phyloP scores from a whole-genome alignment of 2,888 invertebrate species.

The Drosophila subsilvestris region DNA sequence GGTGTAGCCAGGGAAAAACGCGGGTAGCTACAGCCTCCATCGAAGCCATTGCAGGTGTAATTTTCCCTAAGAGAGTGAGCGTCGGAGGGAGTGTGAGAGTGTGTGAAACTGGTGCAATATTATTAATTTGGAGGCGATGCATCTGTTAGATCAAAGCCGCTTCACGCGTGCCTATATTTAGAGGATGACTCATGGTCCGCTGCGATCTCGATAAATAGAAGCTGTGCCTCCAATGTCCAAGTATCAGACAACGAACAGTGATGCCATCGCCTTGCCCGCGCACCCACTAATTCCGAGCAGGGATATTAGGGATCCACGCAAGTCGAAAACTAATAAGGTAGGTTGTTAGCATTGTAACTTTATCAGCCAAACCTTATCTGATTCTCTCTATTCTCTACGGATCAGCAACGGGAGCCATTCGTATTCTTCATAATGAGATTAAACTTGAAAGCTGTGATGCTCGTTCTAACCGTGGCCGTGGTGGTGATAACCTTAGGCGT shows the following conservation, averaged over 20 bases:
- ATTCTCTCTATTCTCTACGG: constrained; percentile 16
- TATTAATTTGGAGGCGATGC: constrained; percentile 27
- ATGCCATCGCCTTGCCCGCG: constrained; percentile 16
- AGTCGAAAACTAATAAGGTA: constrained; percentile 54
- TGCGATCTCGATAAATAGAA: background rate
- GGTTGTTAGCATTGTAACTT: constrained; percentile 1
- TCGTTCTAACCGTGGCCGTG: constrained; percentile 87
- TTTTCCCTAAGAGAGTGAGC: constrained; percentile 10
- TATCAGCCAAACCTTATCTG: background rate
- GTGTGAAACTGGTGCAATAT: constrained; percentile 11
- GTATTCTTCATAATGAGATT: constrained; percentile 89
- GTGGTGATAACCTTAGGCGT: constrained; percentile 89
- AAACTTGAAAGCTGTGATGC: constrained; percentile 90
- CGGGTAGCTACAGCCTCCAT: constrained; percentile 11
- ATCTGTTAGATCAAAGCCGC: constrained; percentile 17
- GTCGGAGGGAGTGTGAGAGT: background rate
- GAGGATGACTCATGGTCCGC: constrained; percentile 55
- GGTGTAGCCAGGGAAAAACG: background rate
- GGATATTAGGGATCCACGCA: constrained; percentile 28
- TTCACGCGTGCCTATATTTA: constrained; percentile 49
- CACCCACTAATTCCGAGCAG: constrained; percentile 14
- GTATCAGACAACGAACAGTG: constrained; percentile 24
- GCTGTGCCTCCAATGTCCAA: constrained; percentile 56
- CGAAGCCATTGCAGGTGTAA: constrained; percentile 10
- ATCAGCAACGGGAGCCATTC: constrained; percentile 80